Evolutionary conservation across 2,797 vertebrate genomes (phyloP), one percentile per base, ranked within the genome.

Genomic region (Enteromius anoplus): DNA sequence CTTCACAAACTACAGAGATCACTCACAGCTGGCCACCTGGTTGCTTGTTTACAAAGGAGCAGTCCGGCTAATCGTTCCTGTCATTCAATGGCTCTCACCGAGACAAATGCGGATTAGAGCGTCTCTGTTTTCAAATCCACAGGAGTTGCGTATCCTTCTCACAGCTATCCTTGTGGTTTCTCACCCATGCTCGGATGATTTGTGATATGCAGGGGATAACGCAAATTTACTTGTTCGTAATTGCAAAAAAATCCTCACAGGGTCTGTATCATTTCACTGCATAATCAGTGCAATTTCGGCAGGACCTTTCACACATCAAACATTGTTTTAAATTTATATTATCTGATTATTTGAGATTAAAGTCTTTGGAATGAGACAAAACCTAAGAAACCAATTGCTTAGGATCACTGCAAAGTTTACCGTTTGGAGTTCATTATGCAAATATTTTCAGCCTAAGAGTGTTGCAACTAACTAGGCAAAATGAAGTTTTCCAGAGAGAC

Each of bases 71-170:
- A 88, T 87, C 87, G 42, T 49, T 47, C 75, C 51, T 82, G 81
- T 81, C 84, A 51, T 55, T 84, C 78, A 85, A 32, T 68, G 40
- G 60, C 81, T 78, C 76, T 29, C 26, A 49, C 76, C 85, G 88
- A 92, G 84, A 89, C 77, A 91, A 82, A 92, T 89, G 49, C 85
- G 88, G 92, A 92, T 93, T 92, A 92, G 73, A 14, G 47, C 84
- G 87, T 83, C 2, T 82, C 2, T 62, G 65, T 85, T 86, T 81
- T 82, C 37, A 78, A 81, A 85, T 88, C 90, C 88, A 78, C 55
- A 85, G 55, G 68, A 81, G 87, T 86, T 84, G 85, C 8, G 55
- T 76, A 75, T 78, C 19, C 40, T 64, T 85, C 69, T 85, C 62
- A 8, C 23, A 66, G 40, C 23, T 58, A 45, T 14, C 4, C 5